phyloP scores from a whole-genome alignment of 2,888 invertebrate genomes.

The Teleogryllus oceanicus region DNA sequence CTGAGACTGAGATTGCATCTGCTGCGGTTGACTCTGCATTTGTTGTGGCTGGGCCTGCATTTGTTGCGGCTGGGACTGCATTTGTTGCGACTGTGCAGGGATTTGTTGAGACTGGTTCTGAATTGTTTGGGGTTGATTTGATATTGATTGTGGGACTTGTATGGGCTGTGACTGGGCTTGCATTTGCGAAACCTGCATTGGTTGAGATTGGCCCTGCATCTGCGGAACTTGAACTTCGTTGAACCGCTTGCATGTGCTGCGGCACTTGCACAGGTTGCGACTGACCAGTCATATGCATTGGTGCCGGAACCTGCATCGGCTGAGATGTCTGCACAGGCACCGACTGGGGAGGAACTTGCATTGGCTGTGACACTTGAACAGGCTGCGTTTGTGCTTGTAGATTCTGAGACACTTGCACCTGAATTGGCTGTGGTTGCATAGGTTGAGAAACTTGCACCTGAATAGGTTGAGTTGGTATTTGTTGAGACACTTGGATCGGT shows the following conservation, averaged over 20 bases:
- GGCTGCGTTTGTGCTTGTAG: conserved; percentile 43
- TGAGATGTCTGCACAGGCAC: conserved; percentile 36
- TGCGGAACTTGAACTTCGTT: conserved; percentile 32
- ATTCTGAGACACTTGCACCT: conserved; percentile 21
- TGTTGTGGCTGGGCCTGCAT: conserved; percentile 34
- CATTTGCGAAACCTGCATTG: conserved; percentile 32
- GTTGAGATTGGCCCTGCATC: conserved; percentile 32
- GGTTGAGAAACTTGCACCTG: conserved; percentile 48
- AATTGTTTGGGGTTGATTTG: conserved; percentile 28
- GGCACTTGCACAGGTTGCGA: neutral
- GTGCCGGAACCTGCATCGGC: neutral
- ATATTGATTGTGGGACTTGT: conserved; percentile 34
- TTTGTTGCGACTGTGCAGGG: no score
- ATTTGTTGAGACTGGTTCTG: conserved; percentile 26
- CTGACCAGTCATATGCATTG: neutral
- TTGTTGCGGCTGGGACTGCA: conserved; percentile 35
- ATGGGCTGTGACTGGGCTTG: conserved; percentile 35
- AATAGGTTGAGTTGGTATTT: conserved; percentile 54
- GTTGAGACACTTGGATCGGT: conserved; percentile 53
- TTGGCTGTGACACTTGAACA: conserved; percentile 44
- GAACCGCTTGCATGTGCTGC: conserved; percentile 18
- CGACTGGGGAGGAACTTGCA: conserved; percentile 36
- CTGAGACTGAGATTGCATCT: conserved; percentile 45
- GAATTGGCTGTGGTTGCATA: conserved; percentile 51
- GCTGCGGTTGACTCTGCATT: conserved; percentile 50